Conservation (phyloP, 2,888 invertebrate species). For the Bombyx huttoni region DNA sequence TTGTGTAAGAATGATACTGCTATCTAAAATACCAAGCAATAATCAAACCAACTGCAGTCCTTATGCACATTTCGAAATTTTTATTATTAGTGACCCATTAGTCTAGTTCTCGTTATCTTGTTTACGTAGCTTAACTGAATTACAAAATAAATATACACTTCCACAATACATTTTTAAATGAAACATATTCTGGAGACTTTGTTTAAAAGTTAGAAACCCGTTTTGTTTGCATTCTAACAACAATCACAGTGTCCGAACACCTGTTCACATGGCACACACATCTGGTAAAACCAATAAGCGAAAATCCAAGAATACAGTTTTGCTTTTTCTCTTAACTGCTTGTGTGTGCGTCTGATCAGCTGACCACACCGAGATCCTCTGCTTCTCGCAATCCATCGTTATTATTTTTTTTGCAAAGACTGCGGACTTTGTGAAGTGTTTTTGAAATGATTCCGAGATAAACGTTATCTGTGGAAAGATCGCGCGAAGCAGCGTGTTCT, state of each 20-base stretch:
- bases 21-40: too few species aligned
- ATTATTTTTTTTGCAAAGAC: neutral
- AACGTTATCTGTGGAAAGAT: slow-evolving; percentile 32
- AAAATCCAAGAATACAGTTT: slow-evolving; percentile 8
- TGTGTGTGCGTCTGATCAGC: slow-evolving; percentile 47
- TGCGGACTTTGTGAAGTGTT: neutral
- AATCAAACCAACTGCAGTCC: too few species aligned
- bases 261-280: slow-evolving; percentile 28
- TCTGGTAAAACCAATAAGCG: slow-evolving; percentile 50
- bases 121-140: too few species aligned
- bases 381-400: neutral
- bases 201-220: neutral
- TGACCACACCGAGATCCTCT: slow-evolving; percentile 44
- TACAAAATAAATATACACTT: too few species aligned
- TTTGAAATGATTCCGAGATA: slow-evolving; percentile 12
- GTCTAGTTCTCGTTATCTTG: too few species aligned
- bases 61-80: too few species aligned
- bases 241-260: slow-evolving; percentile 25
- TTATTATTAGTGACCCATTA: too few species aligned
- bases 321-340: slow-evolving; percentile 40
- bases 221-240: slow-evolving; percentile 7
- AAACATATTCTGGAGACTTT: neutral
- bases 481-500: slow-evolving; percentile 31
- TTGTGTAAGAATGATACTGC: too few species aligned
- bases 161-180: too few species aligned